Percentiles rank a stretch among this genome's conserved stretches.
Conservation (phyloP, 2,797 vertebrate genomes). For the Erithacus rubecula region DNA sequence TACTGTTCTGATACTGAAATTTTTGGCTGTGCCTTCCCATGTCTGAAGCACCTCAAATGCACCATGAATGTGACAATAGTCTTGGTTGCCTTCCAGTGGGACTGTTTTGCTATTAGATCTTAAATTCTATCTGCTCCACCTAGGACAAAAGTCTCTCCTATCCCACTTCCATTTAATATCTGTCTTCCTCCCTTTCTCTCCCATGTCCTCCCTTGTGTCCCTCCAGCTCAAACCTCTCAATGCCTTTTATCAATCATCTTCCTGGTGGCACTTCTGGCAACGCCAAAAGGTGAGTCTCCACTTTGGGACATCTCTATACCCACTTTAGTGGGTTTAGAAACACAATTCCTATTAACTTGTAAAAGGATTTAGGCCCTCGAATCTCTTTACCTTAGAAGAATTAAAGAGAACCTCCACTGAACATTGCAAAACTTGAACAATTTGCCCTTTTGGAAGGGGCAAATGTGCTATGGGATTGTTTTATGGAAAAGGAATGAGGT, state of each 20-base stretch:
- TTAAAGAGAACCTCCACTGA: background rate
- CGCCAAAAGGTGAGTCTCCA: background rate
- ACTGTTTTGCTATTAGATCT: background rate
- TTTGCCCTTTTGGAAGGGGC: background rate
- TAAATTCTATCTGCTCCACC: background rate
- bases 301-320: background rate
- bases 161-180: background rate
- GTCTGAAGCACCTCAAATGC: background rate
- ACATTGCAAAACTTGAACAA: background rate
- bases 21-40: background rate
- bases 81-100: background rate
- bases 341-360: background rate
- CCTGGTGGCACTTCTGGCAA: background rate
- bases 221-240: background rate
- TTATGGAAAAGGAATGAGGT: background rate
- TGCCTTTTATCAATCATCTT: background rate
- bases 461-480: background rate
- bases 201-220: accelerated
- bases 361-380: background rate
- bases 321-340: background rate
- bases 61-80: too few relatives aligned
- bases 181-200: background rate
- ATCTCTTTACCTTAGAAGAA: background rate
- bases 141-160: background rate
- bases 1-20: accelerated